These are phyloP conservation scores for Drosophila flavopinicola DNA, from an alignment of 2,888 invertebrate species.

Conservation along the genomic window DNA sequence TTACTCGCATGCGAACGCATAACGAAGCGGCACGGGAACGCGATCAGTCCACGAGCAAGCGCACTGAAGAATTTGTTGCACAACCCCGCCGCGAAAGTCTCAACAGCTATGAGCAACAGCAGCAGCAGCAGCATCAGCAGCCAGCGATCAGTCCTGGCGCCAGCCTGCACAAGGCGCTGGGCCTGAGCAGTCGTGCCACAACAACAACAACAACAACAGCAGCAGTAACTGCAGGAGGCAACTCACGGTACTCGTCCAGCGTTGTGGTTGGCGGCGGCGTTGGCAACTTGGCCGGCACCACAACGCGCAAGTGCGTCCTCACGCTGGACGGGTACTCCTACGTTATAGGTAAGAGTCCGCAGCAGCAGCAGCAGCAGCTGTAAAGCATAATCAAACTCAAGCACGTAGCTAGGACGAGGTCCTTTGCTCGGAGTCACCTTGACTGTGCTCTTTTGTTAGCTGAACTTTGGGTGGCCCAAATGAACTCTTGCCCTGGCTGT, in stretches of 20 bases:
- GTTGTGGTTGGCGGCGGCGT: conserved; percentile 69
- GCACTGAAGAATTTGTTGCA: conserved; percentile 60
- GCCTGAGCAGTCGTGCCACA: conserved; percentile 44
- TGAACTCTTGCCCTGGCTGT: conserved; percentile 15
- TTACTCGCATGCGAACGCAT: conserved; percentile 76
- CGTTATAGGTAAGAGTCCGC: conserved; percentile 90
- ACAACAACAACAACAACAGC: background rate
- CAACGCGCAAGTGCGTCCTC: conserved; percentile 91
- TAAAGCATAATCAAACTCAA: background rate
- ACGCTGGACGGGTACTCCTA: conserved; percentile 94
- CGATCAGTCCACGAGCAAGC: conserved; percentile 63
- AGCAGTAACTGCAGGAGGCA: conserved; percentile 1
- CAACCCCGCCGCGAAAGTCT: conserved; percentile 75
- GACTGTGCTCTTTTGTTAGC: conserved; percentile 40
- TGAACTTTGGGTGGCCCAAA: conserved; percentile 16
- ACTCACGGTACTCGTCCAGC: conserved; percentile 80
- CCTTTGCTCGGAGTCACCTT: conserved; percentile 48
- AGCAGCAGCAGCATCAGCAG: conserved; percentile 16
- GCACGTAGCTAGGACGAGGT: too few relatives aligned
- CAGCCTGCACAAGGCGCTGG: conserved; percentile 41
- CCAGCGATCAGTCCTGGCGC: conserved; percentile 44
- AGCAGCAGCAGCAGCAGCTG: too few relatives aligned
- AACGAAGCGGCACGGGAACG: conserved; percentile 57
- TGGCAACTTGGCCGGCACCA: conserved; percentile 84
- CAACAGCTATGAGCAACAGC: conserved; percentile 67